Evolutionary conservation across 2,888 invertebrate species (phyloP), one percentile per base, ranked within the genome.

Genomic region (Cerceris ruficornis): DNA sequence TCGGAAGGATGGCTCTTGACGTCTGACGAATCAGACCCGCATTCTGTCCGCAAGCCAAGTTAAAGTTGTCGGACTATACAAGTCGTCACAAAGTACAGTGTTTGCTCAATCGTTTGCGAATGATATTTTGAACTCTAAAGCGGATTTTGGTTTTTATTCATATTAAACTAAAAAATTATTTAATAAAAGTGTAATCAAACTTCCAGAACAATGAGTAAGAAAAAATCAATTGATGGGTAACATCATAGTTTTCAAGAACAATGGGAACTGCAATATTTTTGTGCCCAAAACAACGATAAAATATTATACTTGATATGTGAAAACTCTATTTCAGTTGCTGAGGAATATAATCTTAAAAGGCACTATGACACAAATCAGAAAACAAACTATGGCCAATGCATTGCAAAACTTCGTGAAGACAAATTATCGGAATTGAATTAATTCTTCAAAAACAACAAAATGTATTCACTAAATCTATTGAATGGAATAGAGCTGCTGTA

Each of bases 401-500:
- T 61, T 52, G 57, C 13, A 65, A 78, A 78, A 62, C 64, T 67
- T 50, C 65, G 67, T 60, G 68, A 76, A 57, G 49, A 64, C 57
- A 64, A 71, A 65, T 58, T 71, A 41, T 57, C 57, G 49, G 65
- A 71, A 65, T 71, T 71, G 64, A 73, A 58, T 42, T 55, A 43
- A 39, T 43, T 55, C 61, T 73, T 61, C 67, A 65, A 71, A 71
- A 71, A 65, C 62, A 73, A 68, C 57, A 73, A 73, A 68, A 13
- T 57, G 62, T 68, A 42, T 68, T 71, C 50, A 58, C 58, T 58
- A 71, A 71, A 65, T 58, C 71, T 58, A 58, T 71, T 71, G 71
- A 57, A 55, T 61, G 67, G 50, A 73, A 57, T 73, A 55, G 60
- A 73, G 67, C 67, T 69, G 69, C 60, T 61, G 67, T 67, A 61